Percentiles rank a stretch among this genome's conserved stretches.
Conservation (phyloP, 2,797 vertebrate species). For the Sciurus vulgaris region DNA sequence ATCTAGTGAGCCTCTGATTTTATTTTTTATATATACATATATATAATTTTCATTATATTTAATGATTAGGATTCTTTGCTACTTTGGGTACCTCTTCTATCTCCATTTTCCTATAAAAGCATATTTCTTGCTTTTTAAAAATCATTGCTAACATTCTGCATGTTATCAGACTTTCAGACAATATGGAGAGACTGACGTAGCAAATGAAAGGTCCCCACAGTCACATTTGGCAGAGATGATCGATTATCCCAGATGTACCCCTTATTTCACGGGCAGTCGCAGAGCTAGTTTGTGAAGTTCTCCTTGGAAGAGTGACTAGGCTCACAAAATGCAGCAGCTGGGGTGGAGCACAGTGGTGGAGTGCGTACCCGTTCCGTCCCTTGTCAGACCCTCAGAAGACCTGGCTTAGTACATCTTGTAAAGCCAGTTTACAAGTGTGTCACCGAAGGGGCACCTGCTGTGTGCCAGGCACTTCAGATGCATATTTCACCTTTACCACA, state of each 20-base stretch:
- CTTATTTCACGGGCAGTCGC: not conserved
- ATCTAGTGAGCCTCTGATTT: conserved; percentile 12
- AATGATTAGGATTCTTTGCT: conserved; percentile 10
- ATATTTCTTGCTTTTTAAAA: not conserved
- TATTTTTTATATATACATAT: not conserved
- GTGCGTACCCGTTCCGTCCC: too few species aligned
- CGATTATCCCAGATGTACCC: not conserved
- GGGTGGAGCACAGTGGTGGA: too few species aligned
- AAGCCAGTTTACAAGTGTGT: not conserved
- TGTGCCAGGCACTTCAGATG: not conserved
- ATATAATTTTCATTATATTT: conserved; percentile 36
- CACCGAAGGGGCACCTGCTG: not conserved
- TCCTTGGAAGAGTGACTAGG: not conserved
- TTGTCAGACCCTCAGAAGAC: not conserved
- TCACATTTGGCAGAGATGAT: not conserved
- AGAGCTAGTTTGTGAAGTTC: not conserved
- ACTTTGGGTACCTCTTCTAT: conserved; percentile 14
- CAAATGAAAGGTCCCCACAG: not conserved
- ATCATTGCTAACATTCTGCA: conserved; percentile 12
- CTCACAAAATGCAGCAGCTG: not conserved
- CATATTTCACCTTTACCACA: not conserved
- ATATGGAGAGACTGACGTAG: not conserved
- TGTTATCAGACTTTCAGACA: conserved; percentile 27
- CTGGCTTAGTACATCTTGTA: not conserved
- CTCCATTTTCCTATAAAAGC: conserved; percentile 36